phyloP scores from a whole-genome alignment of 2,113 vertebrate genomes.

The Arenaria interpres region DNA sequence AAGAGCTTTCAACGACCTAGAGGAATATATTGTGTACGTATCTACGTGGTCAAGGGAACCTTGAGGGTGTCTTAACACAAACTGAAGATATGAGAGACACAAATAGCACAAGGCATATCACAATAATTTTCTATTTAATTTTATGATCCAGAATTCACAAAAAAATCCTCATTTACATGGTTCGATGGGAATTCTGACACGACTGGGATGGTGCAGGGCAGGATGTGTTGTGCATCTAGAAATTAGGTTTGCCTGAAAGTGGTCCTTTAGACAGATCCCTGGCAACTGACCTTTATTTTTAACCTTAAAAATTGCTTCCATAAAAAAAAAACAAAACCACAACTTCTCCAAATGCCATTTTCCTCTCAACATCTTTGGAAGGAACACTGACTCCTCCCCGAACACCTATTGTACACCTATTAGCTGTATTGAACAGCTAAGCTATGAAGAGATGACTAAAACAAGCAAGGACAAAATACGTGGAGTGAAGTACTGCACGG shows the following conservation, averaged over 20 bases:
- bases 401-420: background rate
- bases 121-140: background rate
- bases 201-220: background rate
- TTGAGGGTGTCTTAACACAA: background rate
- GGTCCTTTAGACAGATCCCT: background rate
- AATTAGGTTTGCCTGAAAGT: background rate
- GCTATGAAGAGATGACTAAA: background rate
- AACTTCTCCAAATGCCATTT: background rate
- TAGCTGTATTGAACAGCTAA: background rate
- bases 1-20: background rate
- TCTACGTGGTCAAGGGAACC: background rate
- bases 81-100: background rate
- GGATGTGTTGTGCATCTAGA: background rate
- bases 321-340: background rate
- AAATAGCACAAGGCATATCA: background rate
- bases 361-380: background rate
- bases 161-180: background rate
- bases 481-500: background rate
- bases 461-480: background rate
- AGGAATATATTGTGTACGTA: rapidly evolving
- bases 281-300: background rate
- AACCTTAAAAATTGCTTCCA: background rate
- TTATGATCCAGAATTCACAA: background rate
- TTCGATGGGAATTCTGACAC: background rate
- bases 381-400: background rate